Evolutionary conservation across 2,113 vertebrate genomes (phyloP), one percentile per base, ranked within the genome.

Genomic region (Archilochus colubris): DNA sequence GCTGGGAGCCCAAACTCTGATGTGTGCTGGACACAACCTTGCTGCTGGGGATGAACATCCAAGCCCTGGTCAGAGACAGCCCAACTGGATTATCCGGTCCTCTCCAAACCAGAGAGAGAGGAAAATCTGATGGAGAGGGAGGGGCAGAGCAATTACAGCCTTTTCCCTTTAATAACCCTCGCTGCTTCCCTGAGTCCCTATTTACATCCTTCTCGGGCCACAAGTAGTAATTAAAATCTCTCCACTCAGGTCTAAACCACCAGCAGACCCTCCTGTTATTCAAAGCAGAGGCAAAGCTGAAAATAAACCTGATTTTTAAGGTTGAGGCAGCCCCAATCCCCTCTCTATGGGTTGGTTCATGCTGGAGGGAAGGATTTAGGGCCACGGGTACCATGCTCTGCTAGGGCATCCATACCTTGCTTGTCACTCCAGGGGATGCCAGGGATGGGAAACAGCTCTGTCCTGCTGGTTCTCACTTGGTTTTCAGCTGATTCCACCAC

Each of bases 121-220:
- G 96, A 96, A 97, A 95, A 97, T 88, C 91, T 92, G 95, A 96
- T 96, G 97, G 95, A 87, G 93, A 93, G 89, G 94, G 95, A 95
- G 94, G 89, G 95, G 91, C 69, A 50, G 73, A 68, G 95, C 94
- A 97, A 95, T 96, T 96, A 96, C 88, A 97, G 94, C 69, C 88
- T 96, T 79, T 96, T 96, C 7, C 75, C 82, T 96, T 97, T 97
- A 97, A 97, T 96, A 73, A 95, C 74, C 95, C 95, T 79, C 43
- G 24, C 91, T 91, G 96, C 93, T 95, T 97, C 94, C 93, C 88
- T 8, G 31, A 90, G 64, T 94, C 91, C 91, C 1, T 96, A 97
- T 97, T 97, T 95, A 97, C 91, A 91, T 91, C 89, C 94, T 95
- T 95, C 92, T 83, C 51, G 25, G 86, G 94, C 55, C 90, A 90